Percentiles rank a stretch among this genome's conserved stretches.
Conservation (phyloP, 2,797 vertebrate species). For the Peromyscus eremicus region DNA sequence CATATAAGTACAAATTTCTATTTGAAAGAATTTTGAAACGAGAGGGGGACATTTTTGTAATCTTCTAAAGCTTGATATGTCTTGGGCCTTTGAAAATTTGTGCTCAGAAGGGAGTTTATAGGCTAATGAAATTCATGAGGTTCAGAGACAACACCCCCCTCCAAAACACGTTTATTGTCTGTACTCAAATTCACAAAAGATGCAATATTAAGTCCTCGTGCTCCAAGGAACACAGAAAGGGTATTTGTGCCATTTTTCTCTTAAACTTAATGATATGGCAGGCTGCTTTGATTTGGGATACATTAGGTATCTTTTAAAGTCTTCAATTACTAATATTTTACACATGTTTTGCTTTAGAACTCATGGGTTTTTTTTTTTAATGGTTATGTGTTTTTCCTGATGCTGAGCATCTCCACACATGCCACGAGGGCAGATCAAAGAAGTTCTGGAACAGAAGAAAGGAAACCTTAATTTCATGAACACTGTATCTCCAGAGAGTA, state of each 20-base stretch:
- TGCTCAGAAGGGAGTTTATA: slow-evolving; percentile 46
- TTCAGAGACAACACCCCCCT: neutral
- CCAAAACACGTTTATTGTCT: neutral
- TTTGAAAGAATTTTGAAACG: slow-evolving; percentile 32
- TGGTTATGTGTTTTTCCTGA: slow-evolving; percentile 53
- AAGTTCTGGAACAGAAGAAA: slow-evolving; percentile 64
- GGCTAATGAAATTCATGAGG: neutral
- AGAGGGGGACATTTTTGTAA: neutral
- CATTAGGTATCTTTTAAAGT: slow-evolving; percentile 51
- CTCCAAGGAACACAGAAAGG: slow-evolving; percentile 42
- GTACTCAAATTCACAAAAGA: neutral
- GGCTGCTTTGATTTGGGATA: slow-evolving; percentile 62
- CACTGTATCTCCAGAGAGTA: slow-evolving; percentile 76
- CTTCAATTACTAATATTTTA: slow-evolving; percentile 69
- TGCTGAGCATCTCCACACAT: slow-evolving; percentile 73
- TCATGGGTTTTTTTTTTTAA: slow-evolving; percentile 32
- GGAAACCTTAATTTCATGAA: slow-evolving; percentile 77
- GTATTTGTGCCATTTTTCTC: slow-evolving; percentile 65
- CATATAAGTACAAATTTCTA: slow-evolving; percentile 17
- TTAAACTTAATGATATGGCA: slow-evolving; percentile 66
- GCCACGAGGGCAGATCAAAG: slow-evolving; percentile 81
- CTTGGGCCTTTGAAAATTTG: neutral
- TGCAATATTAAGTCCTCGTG: slow-evolving; percentile 28
- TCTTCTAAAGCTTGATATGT: slow-evolving; percentile 45
- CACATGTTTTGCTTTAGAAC: slow-evolving; percentile 72